A percentile compares a stretch with the other conserved stretches of the same genome.
Conservation (phyloP, 2,797 vertebrate species). For the Loris lydekkerianus region DNA sequence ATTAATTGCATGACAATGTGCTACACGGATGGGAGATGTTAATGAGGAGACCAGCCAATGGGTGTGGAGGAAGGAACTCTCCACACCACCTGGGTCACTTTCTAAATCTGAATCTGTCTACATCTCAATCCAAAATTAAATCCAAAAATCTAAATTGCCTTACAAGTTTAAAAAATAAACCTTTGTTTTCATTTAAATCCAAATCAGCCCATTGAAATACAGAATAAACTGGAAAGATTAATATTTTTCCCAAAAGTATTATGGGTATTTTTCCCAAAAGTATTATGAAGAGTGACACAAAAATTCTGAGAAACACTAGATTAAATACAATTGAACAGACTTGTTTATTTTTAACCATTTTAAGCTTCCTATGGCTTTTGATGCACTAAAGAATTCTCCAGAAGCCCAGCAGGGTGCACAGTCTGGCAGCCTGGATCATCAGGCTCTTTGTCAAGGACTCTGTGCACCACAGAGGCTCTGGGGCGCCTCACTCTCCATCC, state of each 20-base stretch:
- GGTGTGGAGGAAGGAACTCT: accelerated
- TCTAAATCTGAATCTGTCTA: not conserved
- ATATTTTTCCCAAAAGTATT: not conserved
- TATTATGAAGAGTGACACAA: not conserved
- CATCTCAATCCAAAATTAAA: not conserved
- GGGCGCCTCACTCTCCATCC: too few species aligned
- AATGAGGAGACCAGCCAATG: not conserved
- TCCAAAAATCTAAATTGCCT: not conserved
- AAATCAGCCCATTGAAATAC: not conserved
- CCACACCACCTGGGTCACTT: not conserved
- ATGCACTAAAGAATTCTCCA: not conserved
- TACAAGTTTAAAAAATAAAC: not conserved
- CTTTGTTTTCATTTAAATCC: not conserved
- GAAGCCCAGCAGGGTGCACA: not conserved
- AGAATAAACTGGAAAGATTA: not conserved
- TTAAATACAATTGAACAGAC: not conserved
- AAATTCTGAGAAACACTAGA: not conserved
- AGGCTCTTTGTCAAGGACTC: not conserved
- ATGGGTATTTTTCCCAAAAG: not conserved
- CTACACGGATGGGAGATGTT: too few species aligned
- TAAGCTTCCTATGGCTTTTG: not conserved
- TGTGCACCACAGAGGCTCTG: not conserved
- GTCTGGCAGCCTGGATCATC: too few species aligned
- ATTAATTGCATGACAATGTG: not conserved
- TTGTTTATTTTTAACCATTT: not conserved